Evolutionary conservation across 2,113 vertebrate species (phyloP).

Genomic region (Sylvia atricapilla): DNA sequence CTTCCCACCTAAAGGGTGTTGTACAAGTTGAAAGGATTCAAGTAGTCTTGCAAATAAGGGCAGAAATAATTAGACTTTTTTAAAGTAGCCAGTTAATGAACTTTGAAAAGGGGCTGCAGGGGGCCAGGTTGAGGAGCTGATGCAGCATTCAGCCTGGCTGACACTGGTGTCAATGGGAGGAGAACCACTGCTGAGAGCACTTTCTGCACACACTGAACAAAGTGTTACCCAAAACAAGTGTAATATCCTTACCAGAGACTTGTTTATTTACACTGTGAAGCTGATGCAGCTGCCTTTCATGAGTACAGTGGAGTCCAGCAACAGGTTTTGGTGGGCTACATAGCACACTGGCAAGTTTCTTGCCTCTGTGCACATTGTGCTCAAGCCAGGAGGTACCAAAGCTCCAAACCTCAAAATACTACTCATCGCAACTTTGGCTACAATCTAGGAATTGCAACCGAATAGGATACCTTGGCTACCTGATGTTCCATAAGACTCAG

Average conservation of each 20-base stretch:
- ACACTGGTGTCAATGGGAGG: background rate
- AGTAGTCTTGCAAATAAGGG: background rate
- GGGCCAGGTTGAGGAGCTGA: background rate
- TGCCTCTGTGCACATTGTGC: rapidly evolving
- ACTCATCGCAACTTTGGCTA: background rate
- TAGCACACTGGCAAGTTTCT: background rate
- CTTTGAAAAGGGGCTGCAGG: background rate
- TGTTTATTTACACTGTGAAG: background rate
- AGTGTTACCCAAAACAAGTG: rapidly evolving
- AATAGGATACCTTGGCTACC: background rate
- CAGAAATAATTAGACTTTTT: background rate
- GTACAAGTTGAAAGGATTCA: background rate
- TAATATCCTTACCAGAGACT: rapidly evolving
- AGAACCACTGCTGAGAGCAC: background rate
- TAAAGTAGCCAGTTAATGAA: background rate
- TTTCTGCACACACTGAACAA: background rate
- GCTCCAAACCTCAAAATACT: background rate
- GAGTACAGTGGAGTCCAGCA: background rate
- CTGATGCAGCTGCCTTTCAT: background rate
- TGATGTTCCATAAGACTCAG: background rate
- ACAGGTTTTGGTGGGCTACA: rapidly evolving
- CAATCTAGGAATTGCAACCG: background rate
- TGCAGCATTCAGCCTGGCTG: background rate
- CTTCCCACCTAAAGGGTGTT: background rate
- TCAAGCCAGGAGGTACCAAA: background rate